Percentiles rank a stretch among this genome's conserved stretches.
These are phyloP conservation scores for Oreochromis grahami DNA, from an alignment of 2,797 vertebrate genomes.

Conservation along the genomic window DNA sequence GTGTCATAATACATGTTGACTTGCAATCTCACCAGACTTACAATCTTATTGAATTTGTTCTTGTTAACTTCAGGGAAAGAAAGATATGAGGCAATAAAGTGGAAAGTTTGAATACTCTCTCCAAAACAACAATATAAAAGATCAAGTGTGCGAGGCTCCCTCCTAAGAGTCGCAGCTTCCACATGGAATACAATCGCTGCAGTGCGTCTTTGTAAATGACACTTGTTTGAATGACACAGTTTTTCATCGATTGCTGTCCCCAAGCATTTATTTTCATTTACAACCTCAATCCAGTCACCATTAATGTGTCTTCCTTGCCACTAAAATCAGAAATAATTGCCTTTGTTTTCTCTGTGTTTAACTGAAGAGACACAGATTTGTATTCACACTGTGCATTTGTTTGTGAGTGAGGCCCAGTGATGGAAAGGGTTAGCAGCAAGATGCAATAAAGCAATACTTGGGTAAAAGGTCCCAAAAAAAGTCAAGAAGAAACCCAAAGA, in stretches of 20 bases:
- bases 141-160: not conserved
- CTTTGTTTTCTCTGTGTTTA: not conserved
- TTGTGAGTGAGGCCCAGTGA: not conserved
- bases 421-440: not conserved
- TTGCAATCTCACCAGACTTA: not conserved
- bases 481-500: not conserved
- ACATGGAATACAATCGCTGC: fast-evolving
- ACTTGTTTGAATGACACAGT: not conserved
- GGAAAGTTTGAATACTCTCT: not conserved
- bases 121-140: not conserved
- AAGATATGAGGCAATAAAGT: not conserved
- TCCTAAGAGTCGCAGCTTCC: not conserved
- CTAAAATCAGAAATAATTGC: not conserved
- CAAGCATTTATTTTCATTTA: not conserved
- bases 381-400: not conserved
- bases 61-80: not conserved
- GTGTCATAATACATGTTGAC: not conserved
- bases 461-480: not conserved
- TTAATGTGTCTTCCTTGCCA: not conserved
- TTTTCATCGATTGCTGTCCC: not conserved
- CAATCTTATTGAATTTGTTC: not conserved
- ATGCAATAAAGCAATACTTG: fast-evolving
- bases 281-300: not conserved
- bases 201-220: not conserved
- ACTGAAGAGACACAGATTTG: not conserved